Evolutionary conservation across 1,140 invertebrate species (phyloP), one percentile per base, ranked within the genome.

Genomic region (Drosophila lacertosa): DNA sequence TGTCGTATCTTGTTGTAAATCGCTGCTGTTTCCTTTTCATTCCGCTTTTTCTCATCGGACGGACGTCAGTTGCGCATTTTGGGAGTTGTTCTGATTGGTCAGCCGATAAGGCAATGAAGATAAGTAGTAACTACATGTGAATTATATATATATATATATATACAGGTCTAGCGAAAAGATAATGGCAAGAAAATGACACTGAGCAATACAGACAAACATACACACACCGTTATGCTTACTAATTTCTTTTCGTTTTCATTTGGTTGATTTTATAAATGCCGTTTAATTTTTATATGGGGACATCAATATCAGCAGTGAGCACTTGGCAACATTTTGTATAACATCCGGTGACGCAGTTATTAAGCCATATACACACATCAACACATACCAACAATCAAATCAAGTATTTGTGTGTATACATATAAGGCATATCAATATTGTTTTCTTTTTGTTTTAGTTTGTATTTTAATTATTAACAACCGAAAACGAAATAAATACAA

Each of bases 281-380:
- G 33, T 32, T 71, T 47, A 16, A 71, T 51, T 57, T 63, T 33
- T 74, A 57, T 73, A 68, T 73, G 64, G 44, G 44, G 58, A 39
- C 71, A 74, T 70, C 66, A 70, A 63, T 74, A 74, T 74, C 72
- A 59, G 54, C 67, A 63, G 64, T 58, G 40, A 20, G 45, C 55
- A 74, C 58, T 69, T 74, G 71, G 53, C 37, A 68, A 74, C 50
- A 62, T 66, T 55, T 70, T 70, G 22, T 50, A n/a, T 26, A 39
- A 74, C 72, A 74, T 74, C 72, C 72, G 72, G 72, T 71, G 72
- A 74, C 72, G 60, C 66, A 69, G 45, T 22, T 29, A 29, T n/a
- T 22, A 24, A 53, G 6, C 24, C 29, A 35, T 20, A 44, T 51
- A 22, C 16, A 40, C 18, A 48, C 37, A 44, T 10, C 22, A 24